These are phyloP conservation scores for Equus przewalskii DNA, from an alignment of 2,113 vertebrate genomes.

Conservation along the genomic window DNA sequence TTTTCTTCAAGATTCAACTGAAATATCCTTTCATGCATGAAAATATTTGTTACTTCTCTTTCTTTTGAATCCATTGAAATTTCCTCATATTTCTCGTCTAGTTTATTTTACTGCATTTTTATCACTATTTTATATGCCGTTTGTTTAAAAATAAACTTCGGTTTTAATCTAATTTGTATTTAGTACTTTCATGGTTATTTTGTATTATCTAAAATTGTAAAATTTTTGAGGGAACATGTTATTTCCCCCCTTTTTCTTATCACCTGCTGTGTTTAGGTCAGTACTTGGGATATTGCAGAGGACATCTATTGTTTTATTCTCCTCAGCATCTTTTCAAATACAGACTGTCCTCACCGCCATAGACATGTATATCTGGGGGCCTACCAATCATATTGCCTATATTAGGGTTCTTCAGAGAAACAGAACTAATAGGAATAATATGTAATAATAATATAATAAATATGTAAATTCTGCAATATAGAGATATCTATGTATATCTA, in stretches of 20 bases:
- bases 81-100: background rate
- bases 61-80: background rate
- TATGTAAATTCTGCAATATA: background rate
- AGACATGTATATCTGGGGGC: background rate
- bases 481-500: background rate
- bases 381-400: background rate
- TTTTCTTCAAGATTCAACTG: background rate
- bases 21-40: background rate
- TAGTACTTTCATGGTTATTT: background rate
- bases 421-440: background rate
- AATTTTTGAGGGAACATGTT: background rate
- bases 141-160: slow-evolving; percentile 12
- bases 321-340: background rate
- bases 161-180: background rate
- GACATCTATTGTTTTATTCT: background rate
- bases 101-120: background rate
- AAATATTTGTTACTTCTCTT: background rate
- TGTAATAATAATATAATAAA: background rate
- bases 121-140: background rate
- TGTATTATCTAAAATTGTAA: background rate
- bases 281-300: background rate
- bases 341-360: rapidly evolving
- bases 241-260: background rate
- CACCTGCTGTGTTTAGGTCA: background rate
- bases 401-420: background rate